Base-by-base conservation (phyloP, 2,888 invertebrate species). In the Endomychus coccineus region DNA sequence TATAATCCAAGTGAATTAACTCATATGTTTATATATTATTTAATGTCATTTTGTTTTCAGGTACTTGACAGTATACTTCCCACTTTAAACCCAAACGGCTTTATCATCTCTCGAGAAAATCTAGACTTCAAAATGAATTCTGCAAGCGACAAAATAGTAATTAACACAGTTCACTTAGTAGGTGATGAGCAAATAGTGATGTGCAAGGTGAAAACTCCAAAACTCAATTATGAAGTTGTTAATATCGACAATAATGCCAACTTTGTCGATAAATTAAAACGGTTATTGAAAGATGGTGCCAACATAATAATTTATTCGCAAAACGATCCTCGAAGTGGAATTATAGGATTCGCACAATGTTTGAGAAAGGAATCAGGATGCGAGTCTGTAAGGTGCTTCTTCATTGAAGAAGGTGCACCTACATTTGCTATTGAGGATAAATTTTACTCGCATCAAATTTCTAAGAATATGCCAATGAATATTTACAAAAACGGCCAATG, bases 401-500 rank as follows among this genome's bases (percentile, higher is more conserved):
- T 80, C 12, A 74, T 85, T 33, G 77, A 77, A 19, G 19, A 36
- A 6, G 16, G 39, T 15, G 82, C 81, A 0, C 83, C 84, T 0
- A 56, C 66, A 2, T 86, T 86, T 48, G 74, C 78, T 46, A 62
- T 77, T 3, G 66, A 75, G 5, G 56, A 76, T 56, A 71, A 77
- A 4, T 70, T 84, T 29, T 85, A 83, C 56, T 67, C 71, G 13
- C 65, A 71, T 3, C 83, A 84, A 49, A 57, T 81, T 1, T 67
- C 74, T n/a, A 76, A 81, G 48, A 84, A 89, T 58, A 63, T 94
- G 44, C 79, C 81, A 1, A 67, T 87, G 31, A 95, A 92, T 59
- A 76, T 95, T 17, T 76, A 71, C 45, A 74, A 75, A 47, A 67
- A 79, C 53, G 74, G 61, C 3, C 42, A 51, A 12, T 75, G 51